Conservation (phyloP, 2,797 vertebrate genomes). For the Ataeniobius toweri region DNA sequence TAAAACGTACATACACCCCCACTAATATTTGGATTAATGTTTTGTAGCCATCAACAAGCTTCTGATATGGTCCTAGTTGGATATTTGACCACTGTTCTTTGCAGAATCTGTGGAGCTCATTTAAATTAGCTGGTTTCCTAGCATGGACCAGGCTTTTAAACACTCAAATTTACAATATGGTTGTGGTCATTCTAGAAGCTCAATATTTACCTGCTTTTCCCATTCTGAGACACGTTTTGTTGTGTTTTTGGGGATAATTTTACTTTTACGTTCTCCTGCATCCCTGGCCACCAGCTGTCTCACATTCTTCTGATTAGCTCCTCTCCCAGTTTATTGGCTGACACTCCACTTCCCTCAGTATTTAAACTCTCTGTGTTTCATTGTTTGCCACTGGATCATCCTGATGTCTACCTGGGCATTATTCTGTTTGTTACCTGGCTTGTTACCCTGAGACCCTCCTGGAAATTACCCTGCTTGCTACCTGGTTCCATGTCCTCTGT, state of each 20-base stretch:
- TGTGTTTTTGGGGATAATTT: neutral
- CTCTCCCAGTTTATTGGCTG: too few relatives aligned
- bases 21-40: neutral
- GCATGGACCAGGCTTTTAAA: neutral
- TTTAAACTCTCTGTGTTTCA: too few relatives aligned
- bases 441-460: too few relatives aligned
- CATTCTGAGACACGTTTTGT: neutral
- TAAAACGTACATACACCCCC: neutral
- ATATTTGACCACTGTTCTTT: neutral
- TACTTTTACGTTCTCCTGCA: neutral
- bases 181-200: neutral
- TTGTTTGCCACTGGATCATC: too few relatives aligned
- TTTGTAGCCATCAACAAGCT: neutral
- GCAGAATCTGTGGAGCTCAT: neutral
- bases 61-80: neutral
- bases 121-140: neutral
- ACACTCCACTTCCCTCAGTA: too few relatives aligned
- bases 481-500: too few relatives aligned
- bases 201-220: neutral
- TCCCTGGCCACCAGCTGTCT: too few relatives aligned
- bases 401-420: too few relatives aligned
- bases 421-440: too few relatives aligned
- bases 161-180: neutral
- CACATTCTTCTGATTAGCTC: too few relatives aligned
- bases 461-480: too few relatives aligned